phyloP scores from a whole-genome alignment of 2,797 vertebrate genomes.

The Enteromius anoplus region DNA sequence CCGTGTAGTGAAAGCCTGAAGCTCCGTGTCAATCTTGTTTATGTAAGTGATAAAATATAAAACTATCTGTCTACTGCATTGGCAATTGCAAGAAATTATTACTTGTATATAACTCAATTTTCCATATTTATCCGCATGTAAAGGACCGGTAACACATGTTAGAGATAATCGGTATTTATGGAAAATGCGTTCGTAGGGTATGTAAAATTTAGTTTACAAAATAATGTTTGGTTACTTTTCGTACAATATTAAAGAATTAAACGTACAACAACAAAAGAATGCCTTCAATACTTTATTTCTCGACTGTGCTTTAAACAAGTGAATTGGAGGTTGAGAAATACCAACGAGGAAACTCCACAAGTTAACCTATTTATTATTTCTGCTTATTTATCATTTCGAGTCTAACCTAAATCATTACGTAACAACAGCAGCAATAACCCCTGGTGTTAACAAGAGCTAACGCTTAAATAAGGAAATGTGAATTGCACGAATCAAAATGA shows the following conservation, averaged over 20 bases:
- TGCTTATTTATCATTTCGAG: constrained; percentile 5
- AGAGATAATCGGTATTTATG: constrained; percentile 99
- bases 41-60: constrained; percentile 99
- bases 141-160: constrained; percentile 96
- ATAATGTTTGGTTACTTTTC: constrained; percentile 99
- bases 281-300: constrained; percentile 88
- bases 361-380: neutral
- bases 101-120: constrained; percentile 98
- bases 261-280: constrained; percentile 85
- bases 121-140: constrained; percentile 99
- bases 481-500: neutral
- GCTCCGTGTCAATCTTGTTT: constrained; percentile 99
- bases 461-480: neutral
- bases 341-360: constrained; percentile 5
- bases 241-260: constrained; percentile 99
- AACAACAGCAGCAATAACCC: neutral
- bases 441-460: neutral
- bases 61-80: constrained; percentile 96
- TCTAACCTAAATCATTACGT: neutral
- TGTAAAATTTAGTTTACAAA: constrained; percentile 99
- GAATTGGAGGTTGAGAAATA: constrained; percentile 11
- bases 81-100: constrained; percentile 91
- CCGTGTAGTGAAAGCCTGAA: constrained; percentile 99
- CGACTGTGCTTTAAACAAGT: constrained; percentile 57
- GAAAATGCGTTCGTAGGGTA: constrained; percentile 92